phyloP scores from a whole-genome alignment of 2,113 vertebrate genomes.

The Albula glossodonta region DNA sequence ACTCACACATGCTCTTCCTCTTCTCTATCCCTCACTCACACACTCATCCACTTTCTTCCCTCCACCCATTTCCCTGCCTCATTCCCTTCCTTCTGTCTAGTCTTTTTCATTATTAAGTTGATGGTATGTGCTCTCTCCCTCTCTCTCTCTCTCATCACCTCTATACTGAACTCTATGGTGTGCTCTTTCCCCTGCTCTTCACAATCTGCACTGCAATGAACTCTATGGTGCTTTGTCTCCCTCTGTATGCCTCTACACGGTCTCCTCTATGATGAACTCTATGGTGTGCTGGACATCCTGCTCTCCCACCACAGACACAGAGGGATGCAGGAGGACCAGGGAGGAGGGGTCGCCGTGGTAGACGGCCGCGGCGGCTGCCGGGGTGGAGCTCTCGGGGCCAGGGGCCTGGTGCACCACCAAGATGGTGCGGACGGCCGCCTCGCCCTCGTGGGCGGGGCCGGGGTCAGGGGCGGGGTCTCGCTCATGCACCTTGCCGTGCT shows the following conservation, averaged over 20 bases:
- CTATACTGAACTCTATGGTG: slow-evolving; percentile 75
- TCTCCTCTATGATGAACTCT: slow-evolving; percentile 76
- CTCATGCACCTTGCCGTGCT: slow-evolving; percentile 67
- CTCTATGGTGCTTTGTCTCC: slow-evolving; percentile 58
- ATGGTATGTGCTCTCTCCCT: background rate
- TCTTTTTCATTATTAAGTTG: too few relatives aligned
- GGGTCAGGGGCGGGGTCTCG: slow-evolving; percentile 40
- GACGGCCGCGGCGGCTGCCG: background rate
- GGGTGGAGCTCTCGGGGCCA: background rate
- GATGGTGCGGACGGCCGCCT: slow-evolving; percentile 66
- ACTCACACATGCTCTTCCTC: background rate
- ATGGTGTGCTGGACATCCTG: slow-evolving; percentile 67
- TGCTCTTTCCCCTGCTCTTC: slow-evolving; percentile 62
- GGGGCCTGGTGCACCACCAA: slow-evolving; percentile 58
- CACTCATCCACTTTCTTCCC: too few relatives aligned
- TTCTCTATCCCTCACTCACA: background rate
- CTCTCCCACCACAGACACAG: slow-evolving; percentile 55
- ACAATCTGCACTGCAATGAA: slow-evolving; percentile 76
- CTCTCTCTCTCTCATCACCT: slow-evolving; percentile 58
- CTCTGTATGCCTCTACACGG: slow-evolving; percentile 45
- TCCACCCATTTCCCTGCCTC: too few relatives aligned
- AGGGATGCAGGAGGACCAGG: slow-evolving; percentile 70
- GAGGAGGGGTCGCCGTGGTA: slow-evolving; percentile 54
- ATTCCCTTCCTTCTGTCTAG: too few relatives aligned
- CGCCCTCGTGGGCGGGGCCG: slow-evolving; percentile 38